Percentiles rank a stretch among this genome's conserved stretches.
Conservation (phyloP, 2,888 invertebrate species). For the Agonopterix arenella region DNA sequence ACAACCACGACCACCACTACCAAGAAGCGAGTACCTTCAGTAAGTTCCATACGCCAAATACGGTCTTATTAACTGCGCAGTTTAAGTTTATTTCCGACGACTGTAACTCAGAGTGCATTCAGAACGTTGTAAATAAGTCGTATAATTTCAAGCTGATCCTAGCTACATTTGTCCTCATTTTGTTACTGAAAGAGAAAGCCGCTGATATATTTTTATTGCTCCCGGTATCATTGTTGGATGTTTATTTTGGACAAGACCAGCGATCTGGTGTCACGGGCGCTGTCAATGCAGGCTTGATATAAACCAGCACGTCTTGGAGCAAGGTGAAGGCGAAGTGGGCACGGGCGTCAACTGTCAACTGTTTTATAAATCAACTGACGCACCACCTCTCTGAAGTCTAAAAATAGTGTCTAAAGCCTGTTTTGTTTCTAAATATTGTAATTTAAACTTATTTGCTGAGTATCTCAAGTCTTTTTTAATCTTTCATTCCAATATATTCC, state of each 20-base stretch:
- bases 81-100: conserved; percentile 36
- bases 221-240: conserved; percentile 33
- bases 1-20: conserved; percentile 62
- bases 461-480: too few relatives aligned
- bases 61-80: not conserved
- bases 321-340: conserved; percentile 67
- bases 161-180: not conserved
- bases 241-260: conserved; percentile 56
- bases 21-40: conserved; percentile 33
- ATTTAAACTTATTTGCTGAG: not conserved
- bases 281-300: conserved; percentile 58
- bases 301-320: conserved; percentile 48
- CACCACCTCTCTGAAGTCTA: conserved; percentile 29
- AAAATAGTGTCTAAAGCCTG: conserved; percentile 10
- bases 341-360: conserved; percentile 48
- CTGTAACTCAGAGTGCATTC: not conserved
- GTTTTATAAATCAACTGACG: conserved; percentile 57
- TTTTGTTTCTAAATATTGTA: too few relatives aligned
- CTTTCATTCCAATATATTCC: too few relatives aligned
- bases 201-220: conserved; percentile 49
- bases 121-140: conserved; percentile 21
- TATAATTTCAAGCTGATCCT: conserved; percentile 6
- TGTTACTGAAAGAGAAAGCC: conserved; percentile 19
- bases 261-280: conserved; percentile 55
- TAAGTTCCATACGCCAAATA: conserved; percentile 32